Base-by-base conservation (phyloP, 92 coral and sea anemone species). In the Bergia puertoricense region DNA sequence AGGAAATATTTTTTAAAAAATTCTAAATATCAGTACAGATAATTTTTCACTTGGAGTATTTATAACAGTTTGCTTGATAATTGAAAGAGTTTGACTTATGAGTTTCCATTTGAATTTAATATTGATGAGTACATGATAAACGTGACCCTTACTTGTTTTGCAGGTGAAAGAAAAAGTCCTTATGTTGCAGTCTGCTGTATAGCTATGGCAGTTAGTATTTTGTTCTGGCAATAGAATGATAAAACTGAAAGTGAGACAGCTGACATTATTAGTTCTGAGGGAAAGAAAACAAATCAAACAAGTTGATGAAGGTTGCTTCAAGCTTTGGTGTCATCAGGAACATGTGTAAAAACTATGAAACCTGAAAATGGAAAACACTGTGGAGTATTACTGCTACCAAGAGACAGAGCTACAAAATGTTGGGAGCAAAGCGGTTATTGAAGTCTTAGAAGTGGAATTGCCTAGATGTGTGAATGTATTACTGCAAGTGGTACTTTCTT, bases 91-190 rank as follows among this genome's bases (percentile, higher is more conserved):
- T 30, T 30, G 30, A 30, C 20, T 14, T 57, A 57, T 57, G 0
- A 57, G 15, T 4, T 57, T 57, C 1, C 1, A 57, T 15, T 57
- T 57, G 2, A 14, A 18, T 57, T 14, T 57, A 48, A 48, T 48
- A 7, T 48, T 57, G 18, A 57, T 57, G n/a, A 57, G 30, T 23
- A 11, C 30, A 8, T 18, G 69, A 18, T 54, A 62, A 0, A 2
- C 13, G 0, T 0, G 1, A 1, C 36, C 71, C 42, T 46, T 43
- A 30, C 30, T 45, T 65, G 44, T 81, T 18, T 89, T 48, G 30
- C 82, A 96, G 99, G 99, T 79, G 99, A 97, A 93, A 97, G 99
- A 88, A 97, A 97, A 86, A 97, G 99, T 79, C 99, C 99, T 9
- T 97, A 97, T 79, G 93, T 97, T 72, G 99, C 99, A 16, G 84